Base-by-base conservation (phyloP, 2,797 vertebrate genomes). In the Yasuhikotakia modesta region DNA sequence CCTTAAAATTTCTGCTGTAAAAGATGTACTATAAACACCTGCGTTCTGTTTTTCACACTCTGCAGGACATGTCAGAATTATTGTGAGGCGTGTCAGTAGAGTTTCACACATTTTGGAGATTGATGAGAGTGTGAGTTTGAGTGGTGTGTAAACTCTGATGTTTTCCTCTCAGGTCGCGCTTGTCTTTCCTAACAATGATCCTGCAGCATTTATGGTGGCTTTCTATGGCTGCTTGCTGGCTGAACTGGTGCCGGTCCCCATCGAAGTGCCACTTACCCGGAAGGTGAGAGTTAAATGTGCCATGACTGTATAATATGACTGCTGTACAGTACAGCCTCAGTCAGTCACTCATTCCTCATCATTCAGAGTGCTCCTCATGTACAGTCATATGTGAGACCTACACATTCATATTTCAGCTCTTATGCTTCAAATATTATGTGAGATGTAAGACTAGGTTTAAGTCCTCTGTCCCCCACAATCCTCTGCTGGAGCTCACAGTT, bases 111-210 rank as follows among this genome's bases (percentile, higher is more conserved):
- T n/a, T n/a, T n/a, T n/a, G n/a, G n/a, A n/a, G n/a, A n/a, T n/a
- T n/a, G n/a, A n/a, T n/a, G n/a, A n/a, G n/a, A n/a, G n/a, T n/a
- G n/a, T n/a, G n/a, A n/a, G n/a, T n/a, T n/a, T n/a, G n/a, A n/a
- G n/a, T n/a, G n/a, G n/a, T n/a, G n/a, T n/a, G n/a, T n/a, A n/a
- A n/a, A n/a, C n/a, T n/a, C n/a, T n/a, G n/a, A 14, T 19, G 17
- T 61, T 61, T 61, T 61, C 27, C 68, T 57, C 75, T 69, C 88
- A 99, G 98, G 97, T 99, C 87, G 97, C 98, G 0, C 91, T 99
- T 1, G 98, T 99, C 80, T 99, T 98, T 84, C 98, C 98, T 2
- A 99, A 99, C 92, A 99, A 98, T 0, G 98, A 99, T 87, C 97
- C 98, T 0, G 97, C 97, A 69, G 97, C 97, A 69, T 99, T 99